Evolutionary conservation across 2,797 vertebrate species (phyloP), one percentile per base, ranked within the genome.

Genomic region (Buphagus erythrorhynchus): DNA sequence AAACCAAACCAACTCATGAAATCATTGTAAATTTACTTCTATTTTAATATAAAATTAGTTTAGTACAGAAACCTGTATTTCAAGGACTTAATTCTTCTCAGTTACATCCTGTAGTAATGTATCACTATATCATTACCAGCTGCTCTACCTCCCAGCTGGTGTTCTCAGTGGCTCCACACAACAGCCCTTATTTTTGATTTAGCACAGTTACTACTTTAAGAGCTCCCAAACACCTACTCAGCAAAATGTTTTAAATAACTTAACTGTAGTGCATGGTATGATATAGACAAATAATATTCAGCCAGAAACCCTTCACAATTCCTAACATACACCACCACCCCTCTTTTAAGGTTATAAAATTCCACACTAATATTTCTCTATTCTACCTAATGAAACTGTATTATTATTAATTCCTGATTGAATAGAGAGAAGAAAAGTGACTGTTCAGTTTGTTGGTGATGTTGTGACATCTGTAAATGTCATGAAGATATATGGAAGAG

Each of bases 281-380:
- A 86, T 26, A 72, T 0, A 78, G 65, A 62, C 24, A 66, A 83
- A 17, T 13, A 73, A 61, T 13, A 74, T 31, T 57, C 48, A 83
- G 36, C 13, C 59, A 59, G 40, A 74, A 91, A 77, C 35, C 10
- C 40, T 66, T 65, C 58, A 71, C 52, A 65, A 16, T 51, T 86
- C 43, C 18, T n/a, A 45, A 42, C 13, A 69, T 10, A 61, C 12
- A 25, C 2, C 1, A 2, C 3, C 8, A 2, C 1, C 13, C 4
- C 3, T 1, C 15, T 25, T 45, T 25, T 18, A 46, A 12, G 14
- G 9, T 33, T 66, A 25, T 36, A 68, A 74, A 94, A 62, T 40
- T 13, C 28, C 31, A 35, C 22, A 85, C 13, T 38, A 65, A 9
- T 36, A 14, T 38, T 35, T 61, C 38, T 58, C 69, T 76, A 3